phyloP scores from a whole-genome alignment of 2,797 vertebrate species.

The Poecilia wingei region DNA sequence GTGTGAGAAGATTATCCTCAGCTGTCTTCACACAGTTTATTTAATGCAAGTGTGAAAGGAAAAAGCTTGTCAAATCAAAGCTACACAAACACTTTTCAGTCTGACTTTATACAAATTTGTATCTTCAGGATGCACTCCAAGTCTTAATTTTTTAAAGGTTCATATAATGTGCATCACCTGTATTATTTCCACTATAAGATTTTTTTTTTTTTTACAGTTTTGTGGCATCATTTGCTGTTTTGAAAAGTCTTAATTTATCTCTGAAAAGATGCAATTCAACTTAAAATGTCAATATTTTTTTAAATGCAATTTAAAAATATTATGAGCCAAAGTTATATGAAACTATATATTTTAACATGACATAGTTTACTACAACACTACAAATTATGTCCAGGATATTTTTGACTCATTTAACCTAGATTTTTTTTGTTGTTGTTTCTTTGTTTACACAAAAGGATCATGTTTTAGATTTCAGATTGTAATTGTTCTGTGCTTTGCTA shows the following conservation, averaged over 20 bases:
- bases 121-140: slow-evolving; percentile 12
- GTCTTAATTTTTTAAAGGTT: slow-evolving; percentile 60
- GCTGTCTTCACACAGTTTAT: slow-evolving; percentile 25
- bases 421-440: background rate
- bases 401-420: background rate
- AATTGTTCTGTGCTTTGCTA: slow-evolving; percentile 32
- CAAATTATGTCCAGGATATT: slow-evolving; percentile 5
- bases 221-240: slow-evolving; percentile 8
- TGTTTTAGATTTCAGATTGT: slow-evolving; percentile 16
- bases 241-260: slow-evolving; percentile 8
- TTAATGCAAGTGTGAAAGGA: slow-evolving; percentile 2
- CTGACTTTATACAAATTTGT: slow-evolving; percentile 35
- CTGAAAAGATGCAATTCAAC: background rate
- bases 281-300: background rate
- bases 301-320: slow-evolving; percentile 1
- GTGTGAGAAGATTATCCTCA: slow-evolving; percentile 35
- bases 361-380: slow-evolving; percentile 12
- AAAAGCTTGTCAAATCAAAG: slow-evolving; percentile 11
- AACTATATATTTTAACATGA: slow-evolving; percentile 1
- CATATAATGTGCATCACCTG: slow-evolving; percentile 35
- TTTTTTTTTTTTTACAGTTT: slow-evolving; percentile 5
- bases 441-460: slow-evolving; percentile 1
- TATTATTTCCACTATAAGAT: slow-evolving; percentile 10
- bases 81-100: slow-evolving; percentile 23
- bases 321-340: background rate